Conservation (phyloP, 1,140 invertebrate genomes). For the Limonius californicus region DNA sequence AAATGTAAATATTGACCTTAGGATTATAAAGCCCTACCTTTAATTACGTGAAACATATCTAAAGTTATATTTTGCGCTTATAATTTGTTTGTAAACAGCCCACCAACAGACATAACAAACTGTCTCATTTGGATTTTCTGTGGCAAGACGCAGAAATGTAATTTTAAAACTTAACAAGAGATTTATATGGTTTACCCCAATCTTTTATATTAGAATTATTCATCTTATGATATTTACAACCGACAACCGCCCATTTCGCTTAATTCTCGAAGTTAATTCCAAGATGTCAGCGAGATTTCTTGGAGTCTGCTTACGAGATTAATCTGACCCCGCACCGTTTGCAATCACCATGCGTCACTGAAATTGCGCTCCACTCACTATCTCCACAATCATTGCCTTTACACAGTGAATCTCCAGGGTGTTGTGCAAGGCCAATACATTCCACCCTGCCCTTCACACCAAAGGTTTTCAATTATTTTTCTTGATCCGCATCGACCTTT, state of each 20-base stretch:
- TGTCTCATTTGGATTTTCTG: too few relatives aligned
- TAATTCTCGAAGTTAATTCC: constrained; percentile 5
- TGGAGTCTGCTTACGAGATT: constrained; percentile 3
- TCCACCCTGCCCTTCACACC: background rate
- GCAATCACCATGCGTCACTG: constrained; percentile 7
- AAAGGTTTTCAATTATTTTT: constrained; percentile 8
- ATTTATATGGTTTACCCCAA: too few relatives aligned
- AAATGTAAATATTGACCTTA: too few relatives aligned
- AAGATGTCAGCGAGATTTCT: constrained; percentile 3
- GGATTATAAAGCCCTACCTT: too few relatives aligned
- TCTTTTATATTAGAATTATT: too few relatives aligned
- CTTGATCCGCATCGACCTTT: background rate
- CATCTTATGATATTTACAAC: too few relatives aligned
- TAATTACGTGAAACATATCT: too few relatives aligned
- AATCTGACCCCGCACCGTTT: constrained; percentile 3
- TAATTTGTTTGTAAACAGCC: too few relatives aligned
- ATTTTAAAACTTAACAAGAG: too few relatives aligned
- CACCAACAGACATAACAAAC: too few relatives aligned
- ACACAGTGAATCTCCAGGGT: constrained; percentile 5
- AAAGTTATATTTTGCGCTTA: too few relatives aligned
- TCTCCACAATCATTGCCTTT: background rate
- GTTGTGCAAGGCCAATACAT: background rate
- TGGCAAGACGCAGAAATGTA: too few relatives aligned
- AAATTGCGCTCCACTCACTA: background rate
- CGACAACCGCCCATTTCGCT: background rate